A percentile compares a stretch with the other conserved stretches of the same genome.
Evolutionary conservation across 2,113 vertebrate species (phyloP).

Genomic region (Formicarius rufipectus): DNA sequence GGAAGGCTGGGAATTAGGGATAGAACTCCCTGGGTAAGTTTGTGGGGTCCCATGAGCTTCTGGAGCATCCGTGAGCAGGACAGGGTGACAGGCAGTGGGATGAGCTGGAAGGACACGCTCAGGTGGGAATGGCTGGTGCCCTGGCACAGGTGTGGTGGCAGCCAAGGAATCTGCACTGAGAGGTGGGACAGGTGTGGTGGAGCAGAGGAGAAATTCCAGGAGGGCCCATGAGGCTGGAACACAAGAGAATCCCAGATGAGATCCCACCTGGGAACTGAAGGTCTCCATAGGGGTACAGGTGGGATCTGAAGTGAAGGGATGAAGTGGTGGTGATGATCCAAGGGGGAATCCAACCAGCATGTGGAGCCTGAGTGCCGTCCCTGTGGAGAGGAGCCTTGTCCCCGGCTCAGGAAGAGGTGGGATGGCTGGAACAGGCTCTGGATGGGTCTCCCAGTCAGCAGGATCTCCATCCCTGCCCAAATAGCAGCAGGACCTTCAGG

Average conservation of each 20-base stretch:
- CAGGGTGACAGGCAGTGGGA: neutral
- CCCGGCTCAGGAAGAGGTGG: rapidly evolving
- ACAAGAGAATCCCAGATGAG: neutral
- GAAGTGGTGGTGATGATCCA: neutral
- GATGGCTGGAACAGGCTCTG: rapidly evolving
- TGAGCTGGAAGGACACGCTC: neutral
- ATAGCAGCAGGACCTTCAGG: rapidly evolving
- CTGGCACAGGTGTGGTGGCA: neutral
- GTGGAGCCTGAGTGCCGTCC: neutral
- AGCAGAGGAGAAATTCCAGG: neutral
- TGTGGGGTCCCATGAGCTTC: rapidly evolving
- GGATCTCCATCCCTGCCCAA: neutral
- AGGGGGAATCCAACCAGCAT: rapidly evolving
- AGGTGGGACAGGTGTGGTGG: rapidly evolving
- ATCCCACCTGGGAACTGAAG: neutral
- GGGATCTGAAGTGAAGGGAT: neutral
- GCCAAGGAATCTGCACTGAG: neutral
- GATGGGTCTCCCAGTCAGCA: neutral
- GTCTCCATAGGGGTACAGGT: neutral
- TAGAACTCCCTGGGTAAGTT: neutral
- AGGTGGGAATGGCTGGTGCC: neutral
- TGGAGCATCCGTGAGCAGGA: neutral
- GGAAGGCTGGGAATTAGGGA: neutral
- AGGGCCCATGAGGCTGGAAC: neutral
- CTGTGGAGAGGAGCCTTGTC: neutral